These are phyloP conservation scores for Microctonus brassicae DNA, from an alignment of 2,888 invertebrate genomes.

Conservation along the genomic window DNA sequence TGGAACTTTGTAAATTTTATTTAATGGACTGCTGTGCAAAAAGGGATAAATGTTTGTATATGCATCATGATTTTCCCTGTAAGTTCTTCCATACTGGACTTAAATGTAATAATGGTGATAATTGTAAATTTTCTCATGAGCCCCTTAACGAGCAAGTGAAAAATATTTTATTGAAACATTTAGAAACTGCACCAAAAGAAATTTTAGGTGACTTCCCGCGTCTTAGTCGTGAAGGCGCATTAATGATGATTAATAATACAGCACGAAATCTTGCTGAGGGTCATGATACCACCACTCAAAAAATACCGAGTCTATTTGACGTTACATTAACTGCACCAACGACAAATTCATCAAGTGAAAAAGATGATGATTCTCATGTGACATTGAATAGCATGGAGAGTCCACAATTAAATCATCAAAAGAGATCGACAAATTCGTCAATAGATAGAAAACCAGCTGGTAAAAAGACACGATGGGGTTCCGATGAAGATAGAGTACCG, in stretches of 20 bases:
- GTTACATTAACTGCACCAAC: slow-evolving; percentile 62
- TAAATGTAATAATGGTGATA: slow-evolving; percentile 83
- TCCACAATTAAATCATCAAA: slow-evolving; percentile 46
- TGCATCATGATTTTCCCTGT: slow-evolving; percentile 98
- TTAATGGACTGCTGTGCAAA: slow-evolving; percentile 95
- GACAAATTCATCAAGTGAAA: slow-evolving; percentile 45
- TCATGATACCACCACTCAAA: slow-evolving; percentile 57
- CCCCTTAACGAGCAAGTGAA: slow-evolving; percentile 84
- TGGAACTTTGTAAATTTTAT: slow-evolving; percentile 97
- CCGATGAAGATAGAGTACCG: slow-evolving; percentile 66
- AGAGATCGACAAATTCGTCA: slow-evolving; percentile 42
- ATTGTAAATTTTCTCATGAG: slow-evolving; percentile 94
- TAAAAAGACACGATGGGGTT: slow-evolving; percentile 68
- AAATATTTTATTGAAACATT: slow-evolving; percentile 75
- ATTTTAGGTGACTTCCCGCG: slow-evolving; percentile 92
- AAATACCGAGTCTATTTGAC: slow-evolving; percentile 69
- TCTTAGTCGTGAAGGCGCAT: slow-evolving; percentile 82
- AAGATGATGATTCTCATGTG: slow-evolving; percentile 56
- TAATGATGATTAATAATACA: slow-evolving; percentile 71
- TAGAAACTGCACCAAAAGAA: slow-evolving; percentile 92
- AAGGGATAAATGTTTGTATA: slow-evolving; percentile 93
- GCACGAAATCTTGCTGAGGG: slow-evolving; percentile 60
- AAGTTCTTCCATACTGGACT: slow-evolving; percentile 96
- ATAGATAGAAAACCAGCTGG: slow-evolving; percentile 64
- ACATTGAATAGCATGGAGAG: slow-evolving; percentile 4